These are phyloP conservation scores for Polyommatus iphigenia DNA, from an alignment of 2,888 invertebrate species.

Conservation along the genomic window DNA sequence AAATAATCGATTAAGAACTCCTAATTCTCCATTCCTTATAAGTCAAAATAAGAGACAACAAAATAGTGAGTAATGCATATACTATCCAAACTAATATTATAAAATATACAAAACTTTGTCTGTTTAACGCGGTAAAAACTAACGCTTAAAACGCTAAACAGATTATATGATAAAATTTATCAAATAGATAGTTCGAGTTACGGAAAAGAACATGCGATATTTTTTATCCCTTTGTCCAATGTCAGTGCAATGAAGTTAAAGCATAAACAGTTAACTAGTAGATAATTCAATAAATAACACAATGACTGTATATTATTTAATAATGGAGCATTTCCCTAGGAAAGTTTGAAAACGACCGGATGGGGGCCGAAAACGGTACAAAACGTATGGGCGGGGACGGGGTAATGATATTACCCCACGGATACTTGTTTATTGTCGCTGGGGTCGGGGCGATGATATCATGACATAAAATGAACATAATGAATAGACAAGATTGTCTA, in stretches of 20 bases:
- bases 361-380: conserved; percentile 62
- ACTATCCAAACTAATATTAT: too few species aligned
- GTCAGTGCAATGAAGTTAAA: neutral
- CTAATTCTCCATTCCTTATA: neutral
- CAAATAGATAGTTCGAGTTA: too few species aligned
- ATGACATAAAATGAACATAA: neutral
- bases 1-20: neutral
- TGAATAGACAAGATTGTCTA: neutral
- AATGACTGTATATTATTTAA: conserved; percentile 29
- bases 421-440: conserved; percentile 30
- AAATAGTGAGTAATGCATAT: too few species aligned
- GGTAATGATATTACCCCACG: conserved; percentile 60
- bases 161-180: too few species aligned
- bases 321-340: conserved; percentile 34
- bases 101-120: too few species aligned
- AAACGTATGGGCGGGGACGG: conserved; percentile 71
- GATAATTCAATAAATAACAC: neutral
- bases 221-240: too few species aligned
- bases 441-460: conserved; percentile 26
- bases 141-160: too few species aligned
- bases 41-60: neutral
- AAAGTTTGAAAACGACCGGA: conserved; percentile 48
- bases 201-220: too few species aligned
- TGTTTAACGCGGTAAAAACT: too few species aligned
- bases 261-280: neutral